phyloP scores from a whole-genome alignment of 2,113 vertebrate genomes.

The Aptenodytes patagonicus region DNA sequence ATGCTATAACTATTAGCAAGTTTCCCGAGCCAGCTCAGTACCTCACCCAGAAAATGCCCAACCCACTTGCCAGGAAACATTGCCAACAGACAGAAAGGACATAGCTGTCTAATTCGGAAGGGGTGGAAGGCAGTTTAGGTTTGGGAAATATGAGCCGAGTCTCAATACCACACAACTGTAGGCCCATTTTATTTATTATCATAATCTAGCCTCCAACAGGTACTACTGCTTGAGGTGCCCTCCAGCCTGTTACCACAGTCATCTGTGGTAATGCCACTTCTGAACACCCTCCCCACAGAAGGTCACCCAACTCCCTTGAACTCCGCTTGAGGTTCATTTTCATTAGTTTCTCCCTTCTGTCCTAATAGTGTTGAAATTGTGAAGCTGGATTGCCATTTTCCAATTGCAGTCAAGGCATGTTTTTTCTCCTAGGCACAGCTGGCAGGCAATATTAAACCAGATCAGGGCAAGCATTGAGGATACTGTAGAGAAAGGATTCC shows the following conservation, averaged over 20 bases:
- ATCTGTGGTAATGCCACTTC: background rate
- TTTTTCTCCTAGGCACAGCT: background rate
- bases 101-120: background rate
- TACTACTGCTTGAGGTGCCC: background rate
- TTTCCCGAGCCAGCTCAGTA: background rate
- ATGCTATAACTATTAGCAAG: background rate
- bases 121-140: background rate
- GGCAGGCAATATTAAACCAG: background rate
- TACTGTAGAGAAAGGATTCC: background rate
- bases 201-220: background rate
- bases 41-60: background rate
- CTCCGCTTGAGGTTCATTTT: background rate
- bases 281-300: background rate
- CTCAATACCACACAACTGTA: background rate
- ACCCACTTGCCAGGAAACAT: background rate
- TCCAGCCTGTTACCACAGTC: background rate
- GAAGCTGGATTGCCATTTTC: background rate
- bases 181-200: background rate
- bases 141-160: background rate
- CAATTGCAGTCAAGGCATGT: background rate
- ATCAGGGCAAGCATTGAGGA: background rate
- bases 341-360: background rate
- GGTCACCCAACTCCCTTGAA: background rate
- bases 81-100: background rate
- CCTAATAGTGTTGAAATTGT: background rate